These are phyloP conservation scores for Rhadinocentrus ornatus DNA, from an alignment of 2,797 vertebrate species.

Conservation along the genomic window DNA sequence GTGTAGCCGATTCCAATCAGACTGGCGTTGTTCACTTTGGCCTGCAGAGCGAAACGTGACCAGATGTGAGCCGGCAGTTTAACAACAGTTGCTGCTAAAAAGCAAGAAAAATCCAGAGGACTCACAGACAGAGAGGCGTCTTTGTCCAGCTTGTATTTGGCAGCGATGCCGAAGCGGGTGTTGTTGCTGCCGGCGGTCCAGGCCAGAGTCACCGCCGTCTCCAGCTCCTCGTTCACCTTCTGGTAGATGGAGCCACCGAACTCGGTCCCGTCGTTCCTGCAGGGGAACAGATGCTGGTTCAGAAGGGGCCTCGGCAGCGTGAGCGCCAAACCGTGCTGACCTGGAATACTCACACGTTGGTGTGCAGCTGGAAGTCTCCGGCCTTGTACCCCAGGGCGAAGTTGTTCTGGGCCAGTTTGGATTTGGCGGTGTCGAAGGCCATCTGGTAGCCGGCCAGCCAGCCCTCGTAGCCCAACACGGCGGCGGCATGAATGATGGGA, in stretches of 20 bases:
- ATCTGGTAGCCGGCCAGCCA: slow-evolving; percentile 97
- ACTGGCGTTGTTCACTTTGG: slow-evolving; percentile 97
- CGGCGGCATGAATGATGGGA: slow-evolving; percentile 89
- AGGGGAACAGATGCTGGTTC: not conserved
- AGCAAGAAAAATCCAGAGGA: not conserved
- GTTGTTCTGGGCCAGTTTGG: slow-evolving; percentile 93
- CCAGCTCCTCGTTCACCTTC: slow-evolving; percentile 90
- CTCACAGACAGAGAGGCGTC: slow-evolving; percentile 89
- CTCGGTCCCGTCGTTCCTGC: slow-evolving; percentile 94
- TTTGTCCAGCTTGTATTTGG: slow-evolving; percentile 92
- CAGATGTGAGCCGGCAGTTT: not conserved
- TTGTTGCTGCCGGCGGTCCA: slow-evolving; percentile 99
- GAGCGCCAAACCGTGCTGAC: not conserved
- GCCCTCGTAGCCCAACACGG: slow-evolving; percentile 92
- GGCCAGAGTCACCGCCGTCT: slow-evolving; percentile 93
- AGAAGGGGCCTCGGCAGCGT: not conserved
- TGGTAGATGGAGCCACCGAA: slow-evolving; percentile 97
- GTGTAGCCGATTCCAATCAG: slow-evolving; percentile 94
- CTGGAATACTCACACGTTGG: slow-evolving; percentile 89
- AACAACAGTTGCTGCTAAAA: not conserved
- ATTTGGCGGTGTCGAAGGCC: slow-evolving; percentile 95
- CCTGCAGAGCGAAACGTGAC: slow-evolving; percentile 73
- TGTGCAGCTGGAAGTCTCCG: slow-evolving; percentile 96
- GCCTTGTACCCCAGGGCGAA: slow-evolving; percentile 92
- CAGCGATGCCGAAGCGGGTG: slow-evolving; percentile 94